Conservation (phyloP, 2,113 vertebrate species). For the Perognathus longimembris region DNA sequence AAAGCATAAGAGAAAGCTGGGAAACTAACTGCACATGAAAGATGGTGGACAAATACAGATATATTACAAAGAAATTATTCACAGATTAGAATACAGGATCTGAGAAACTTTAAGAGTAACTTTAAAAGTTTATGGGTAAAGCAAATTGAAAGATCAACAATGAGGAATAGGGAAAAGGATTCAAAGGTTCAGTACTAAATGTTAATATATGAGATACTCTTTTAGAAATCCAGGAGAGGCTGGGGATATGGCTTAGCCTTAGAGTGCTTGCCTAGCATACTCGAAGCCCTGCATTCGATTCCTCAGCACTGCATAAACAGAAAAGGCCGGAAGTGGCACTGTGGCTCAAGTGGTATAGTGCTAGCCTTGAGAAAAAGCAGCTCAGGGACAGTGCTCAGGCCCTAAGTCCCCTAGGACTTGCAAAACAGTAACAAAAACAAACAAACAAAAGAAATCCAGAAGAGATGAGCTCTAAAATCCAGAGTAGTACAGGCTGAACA, state of each 20-base stretch:
- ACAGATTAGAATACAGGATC: background rate
- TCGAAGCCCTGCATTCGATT: no score
- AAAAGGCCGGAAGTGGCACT: no score
- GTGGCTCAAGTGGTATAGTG: no score
- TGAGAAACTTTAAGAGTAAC: background rate
- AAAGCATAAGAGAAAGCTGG: background rate
- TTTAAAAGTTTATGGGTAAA: background rate
- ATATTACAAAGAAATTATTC: background rate
- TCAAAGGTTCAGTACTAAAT: background rate
- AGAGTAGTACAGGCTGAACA: background rate
- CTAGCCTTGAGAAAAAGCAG: no score
- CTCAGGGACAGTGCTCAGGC: no score
- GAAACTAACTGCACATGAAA: background rate
- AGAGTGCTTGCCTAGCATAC: no score
- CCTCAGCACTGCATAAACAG: no score
- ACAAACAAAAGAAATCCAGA: no score
- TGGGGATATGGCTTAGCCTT: no score
- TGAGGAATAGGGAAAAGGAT: background rate
- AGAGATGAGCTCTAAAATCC: background rate
- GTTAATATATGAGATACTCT: background rate
- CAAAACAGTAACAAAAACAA: no score
- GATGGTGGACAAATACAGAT: background rate
- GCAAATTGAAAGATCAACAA: constrained; percentile 7
- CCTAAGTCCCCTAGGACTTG: no score
- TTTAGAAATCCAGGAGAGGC: background rate